phyloP scores from a whole-genome alignment of 2,888 invertebrate genomes.

The Bellardia pandia region DNA sequence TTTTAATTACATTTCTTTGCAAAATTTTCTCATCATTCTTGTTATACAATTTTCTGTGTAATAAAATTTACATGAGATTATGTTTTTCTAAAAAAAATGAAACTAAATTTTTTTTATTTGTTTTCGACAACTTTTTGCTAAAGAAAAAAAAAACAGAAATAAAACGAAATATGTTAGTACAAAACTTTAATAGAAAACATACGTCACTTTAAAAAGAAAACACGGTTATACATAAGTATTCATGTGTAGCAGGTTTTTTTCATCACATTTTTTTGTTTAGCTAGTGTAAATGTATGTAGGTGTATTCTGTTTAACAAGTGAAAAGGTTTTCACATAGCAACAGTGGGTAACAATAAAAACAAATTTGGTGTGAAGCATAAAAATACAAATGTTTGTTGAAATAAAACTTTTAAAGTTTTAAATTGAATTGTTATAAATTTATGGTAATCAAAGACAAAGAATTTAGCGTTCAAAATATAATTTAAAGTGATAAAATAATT shows the following conservation, averaged over 20 bases:
- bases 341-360: not conserved
- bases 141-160: not conserved
- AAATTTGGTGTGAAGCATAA: too few species aligned
- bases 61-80: slow-evolving; percentile 67
- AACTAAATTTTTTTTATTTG: not conserved
- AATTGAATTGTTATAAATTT: too few species aligned
- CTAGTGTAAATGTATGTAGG: not conserved
- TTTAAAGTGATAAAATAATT: too few species aligned
- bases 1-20: slow-evolving; percentile 34
- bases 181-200: slow-evolving; percentile 58
- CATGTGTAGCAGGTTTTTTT: not conserved
- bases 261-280: not conserved
- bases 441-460: too few species aligned
- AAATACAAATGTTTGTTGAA: too few species aligned
- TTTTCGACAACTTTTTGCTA: not conserved
- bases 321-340: not conserved
- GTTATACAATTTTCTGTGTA: slow-evolving; percentile 64
- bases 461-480: too few species aligned
- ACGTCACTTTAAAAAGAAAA: slow-evolving; percentile 42
- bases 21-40: slow-evolving; percentile 4
- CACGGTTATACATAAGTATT: not conserved
- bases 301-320: slow-evolving; percentile 1
- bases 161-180: not conserved
- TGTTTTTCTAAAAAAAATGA: not conserved
- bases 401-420: too few species aligned